phyloP scores from a whole-genome alignment of 2,113 vertebrate species.

The Odontophorus gujanensis region DNA sequence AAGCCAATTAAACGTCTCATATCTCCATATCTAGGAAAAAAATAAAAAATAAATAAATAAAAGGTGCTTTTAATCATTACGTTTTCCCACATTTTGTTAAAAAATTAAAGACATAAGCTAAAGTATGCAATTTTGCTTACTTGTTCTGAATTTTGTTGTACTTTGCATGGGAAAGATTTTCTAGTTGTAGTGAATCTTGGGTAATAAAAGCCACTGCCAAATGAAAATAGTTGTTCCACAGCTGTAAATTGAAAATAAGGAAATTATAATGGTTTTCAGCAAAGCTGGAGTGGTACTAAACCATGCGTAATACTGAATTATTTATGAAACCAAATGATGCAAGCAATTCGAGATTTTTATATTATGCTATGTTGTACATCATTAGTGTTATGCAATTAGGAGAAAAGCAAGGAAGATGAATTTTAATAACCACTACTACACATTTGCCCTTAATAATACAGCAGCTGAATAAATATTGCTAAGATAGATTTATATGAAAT shows the following conservation, averaged over 20 bases:
- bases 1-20: conserved; percentile 96
- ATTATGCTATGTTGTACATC: conserved; percentile 54
- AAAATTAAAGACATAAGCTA: not conserved
- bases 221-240: conserved; percentile 99
- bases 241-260: conserved; percentile 79
- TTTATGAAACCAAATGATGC: conserved; percentile 70
- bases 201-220: conserved; percentile 98
- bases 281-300: conserved; percentile 54
- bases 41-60: no score
- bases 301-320: conserved; percentile 67
- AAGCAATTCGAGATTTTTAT: conserved; percentile 48
- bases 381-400: conserved; percentile 56
- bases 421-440: conserved; percentile 50
- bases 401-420: conserved; percentile 33
- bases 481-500: conserved; percentile 12
- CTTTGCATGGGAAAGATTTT: conserved; percentile 94
- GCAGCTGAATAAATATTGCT: conserved; percentile 35
- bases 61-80: not conserved
- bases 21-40: conserved; percentile 85
- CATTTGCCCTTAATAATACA: conserved; percentile 28
- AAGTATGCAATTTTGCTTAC: conserved; percentile 74
- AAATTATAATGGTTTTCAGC: conserved; percentile 50
- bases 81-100: not conserved
- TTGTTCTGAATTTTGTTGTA: conserved; percentile 95
- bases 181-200: conserved; percentile 95